Evolutionary conservation across 2,113 vertebrate species (phyloP).

Genomic region (Paracanthobrama guichenoti): DNA sequence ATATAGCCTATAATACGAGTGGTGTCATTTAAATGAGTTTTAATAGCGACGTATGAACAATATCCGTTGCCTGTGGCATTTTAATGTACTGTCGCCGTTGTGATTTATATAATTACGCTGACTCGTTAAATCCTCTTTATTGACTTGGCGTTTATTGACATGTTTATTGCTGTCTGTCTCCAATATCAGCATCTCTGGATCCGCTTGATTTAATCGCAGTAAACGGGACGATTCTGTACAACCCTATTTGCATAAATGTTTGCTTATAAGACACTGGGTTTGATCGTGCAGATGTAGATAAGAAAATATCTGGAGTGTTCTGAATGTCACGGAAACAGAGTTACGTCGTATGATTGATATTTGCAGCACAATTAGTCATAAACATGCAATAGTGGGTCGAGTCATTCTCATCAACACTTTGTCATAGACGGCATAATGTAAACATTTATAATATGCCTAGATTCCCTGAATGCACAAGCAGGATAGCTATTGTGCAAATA

Average conservation of each 20-base stretch:
- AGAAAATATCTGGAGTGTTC: neutral
- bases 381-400: neutral
- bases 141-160: constrained; percentile 27
- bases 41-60: constrained; percentile 15
- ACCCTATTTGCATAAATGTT: neutral
- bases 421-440: neutral
- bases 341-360: neutral
- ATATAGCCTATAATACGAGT: neutral
- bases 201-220: constrained; percentile 22
- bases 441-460: neutral
- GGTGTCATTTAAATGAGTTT: constrained; percentile 27
- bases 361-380: neutral
- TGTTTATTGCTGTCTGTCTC: constrained; percentile 31
- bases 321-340: neutral
- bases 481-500: neutral
- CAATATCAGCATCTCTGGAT: constrained; percentile 11
- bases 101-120: constrained; percentile 33
- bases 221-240: neutral
- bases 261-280: neutral
- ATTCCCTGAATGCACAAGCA: neutral
- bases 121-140: constrained; percentile 34
- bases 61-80: constrained; percentile 3
- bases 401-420: constrained; percentile 8
- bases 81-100: constrained; percentile 21
- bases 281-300: neutral